Evolutionary conservation across 1,140 invertebrate genomes (phyloP).

Genomic region (Magallana ariakensis): DNA sequence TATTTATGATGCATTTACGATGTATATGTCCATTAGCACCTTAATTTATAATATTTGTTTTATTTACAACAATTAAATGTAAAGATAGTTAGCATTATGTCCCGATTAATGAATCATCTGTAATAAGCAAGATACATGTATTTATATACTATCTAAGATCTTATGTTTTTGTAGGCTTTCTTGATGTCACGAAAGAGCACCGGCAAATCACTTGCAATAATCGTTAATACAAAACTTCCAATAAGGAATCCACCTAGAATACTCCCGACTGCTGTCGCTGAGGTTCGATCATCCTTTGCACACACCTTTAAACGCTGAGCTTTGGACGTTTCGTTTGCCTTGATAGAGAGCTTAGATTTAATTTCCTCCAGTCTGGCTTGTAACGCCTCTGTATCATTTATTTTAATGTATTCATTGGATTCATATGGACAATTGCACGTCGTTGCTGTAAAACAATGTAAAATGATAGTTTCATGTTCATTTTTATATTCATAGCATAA

Average conservation of each 20-base stretch:
- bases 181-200: background rate
- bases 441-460: too few relatives aligned
- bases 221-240: background rate
- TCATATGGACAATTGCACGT: background rate
- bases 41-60: too few relatives aligned
- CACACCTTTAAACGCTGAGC: background rate
- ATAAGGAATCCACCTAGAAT: background rate
- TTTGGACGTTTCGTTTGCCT: background rate
- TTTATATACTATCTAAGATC: too few relatives aligned
- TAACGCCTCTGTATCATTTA: background rate
- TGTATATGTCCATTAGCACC: too few relatives aligned
- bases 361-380: background rate
- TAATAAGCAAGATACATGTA: too few relatives aligned
- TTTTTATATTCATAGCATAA: background rate
- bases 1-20: too few relatives aligned
- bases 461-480: too few relatives aligned
- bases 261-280: background rate
- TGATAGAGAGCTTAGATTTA: background rate
- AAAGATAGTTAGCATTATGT: too few relatives aligned
- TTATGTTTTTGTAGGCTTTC: too few relatives aligned
- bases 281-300: background rate
- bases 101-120: too few relatives aligned
- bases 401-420: background rate
- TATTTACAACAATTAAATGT: too few relatives aligned
- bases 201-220: background rate